Conservation (phyloP, 2,888 invertebrate genomes). For the Corythucha ciliata region DNA sequence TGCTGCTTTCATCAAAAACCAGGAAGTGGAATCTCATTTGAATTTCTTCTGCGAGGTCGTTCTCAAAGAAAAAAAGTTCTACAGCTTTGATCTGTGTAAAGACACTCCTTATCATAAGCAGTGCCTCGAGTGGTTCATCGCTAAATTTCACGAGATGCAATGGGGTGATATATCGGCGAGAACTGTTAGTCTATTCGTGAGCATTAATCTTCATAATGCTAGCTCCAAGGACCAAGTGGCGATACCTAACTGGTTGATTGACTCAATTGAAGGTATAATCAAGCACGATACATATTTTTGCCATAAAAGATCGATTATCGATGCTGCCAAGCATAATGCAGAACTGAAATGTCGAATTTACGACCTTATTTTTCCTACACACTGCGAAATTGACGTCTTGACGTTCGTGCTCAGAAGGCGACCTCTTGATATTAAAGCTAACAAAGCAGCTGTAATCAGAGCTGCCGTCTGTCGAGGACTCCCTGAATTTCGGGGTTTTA, state of each 20-base stretch:
- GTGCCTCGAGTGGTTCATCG: slow-evolving; percentile 20
- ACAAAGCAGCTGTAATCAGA: too few relatives aligned
- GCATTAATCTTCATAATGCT: slow-evolving; percentile 8
- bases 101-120: slow-evolving; percentile 17
- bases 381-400: too few relatives aligned
- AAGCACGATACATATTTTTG: too few relatives aligned
- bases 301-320: slow-evolving; percentile 9
- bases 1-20: background rate
- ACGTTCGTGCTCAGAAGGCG: too few relatives aligned
- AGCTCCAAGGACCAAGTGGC: slow-evolving; percentile 10
- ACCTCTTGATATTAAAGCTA: too few relatives aligned
- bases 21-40: slow-evolving; percentile 10
- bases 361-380: slow-evolving; percentile 15
- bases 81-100: slow-evolving; percentile 6
- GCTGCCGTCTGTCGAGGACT: too few relatives aligned
- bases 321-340: slow-evolving; percentile 7
- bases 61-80: too few relatives aligned
- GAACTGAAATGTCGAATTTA: slow-evolving; percentile 7
- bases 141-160: slow-evolving; percentile 6
- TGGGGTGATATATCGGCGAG: background rate
- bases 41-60: slow-evolving; percentile 19
- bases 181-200: background rate
- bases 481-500: too few relatives aligned
- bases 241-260: slow-evolving; percentile 20
- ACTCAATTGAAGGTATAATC: background rate